Evolutionary conservation across 2,888 invertebrate species (phyloP), one percentile per base, ranked within the genome.

Genomic region (Rhabditoides inermis): DNA sequence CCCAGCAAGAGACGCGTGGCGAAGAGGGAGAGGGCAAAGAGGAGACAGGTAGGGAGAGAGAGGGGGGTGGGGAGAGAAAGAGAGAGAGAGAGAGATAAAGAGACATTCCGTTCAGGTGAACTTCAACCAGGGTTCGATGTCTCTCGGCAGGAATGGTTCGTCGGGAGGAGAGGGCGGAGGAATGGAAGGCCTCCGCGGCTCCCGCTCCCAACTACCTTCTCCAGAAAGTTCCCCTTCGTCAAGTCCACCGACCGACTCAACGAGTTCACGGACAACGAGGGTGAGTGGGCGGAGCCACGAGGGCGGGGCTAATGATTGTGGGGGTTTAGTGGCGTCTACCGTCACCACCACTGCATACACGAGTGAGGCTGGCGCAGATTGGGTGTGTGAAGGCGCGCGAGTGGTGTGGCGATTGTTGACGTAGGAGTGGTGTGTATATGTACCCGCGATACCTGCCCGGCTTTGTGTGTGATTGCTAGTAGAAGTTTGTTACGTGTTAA

Each of bases 151-250:
- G 23, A 69, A 69, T 45, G 60, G 51, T 10, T 61, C 68, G 2
- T 54, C 66, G 30, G 57, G 57, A 36, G 61, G 61, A 36, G n/a
- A 4, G 6, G 10, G 51, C 20, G 48, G 45, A 6, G 61, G 62
- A 23, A 22, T 72, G 41, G 72, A 72, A 25, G 54, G 65, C 6
- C 59, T 75, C 41, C 63, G 76, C 20, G 75, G 76, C 37, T 68
- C 68, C 83, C 92, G 94, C 85, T 92, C 94, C 81, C 94, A 95
- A 77, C 87, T 95, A 76, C 92, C 55, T 95, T 98, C 82, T 92
- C 92, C 77, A 84, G 94, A 79, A 90, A 88, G 80, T 94, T 98
- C 81, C 95, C 95, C 36, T 98, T 98, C 81, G 94, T 95, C 88
- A 98, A 98, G 84, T 92, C 92, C 82, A 90, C 92, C 82, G 95